Percentiles rank a stretch among this genome's conserved stretches.
phyloP scores from a whole-genome alignment of 2,888 invertebrate species.

The Caenorhabditis auriculariae region DNA sequence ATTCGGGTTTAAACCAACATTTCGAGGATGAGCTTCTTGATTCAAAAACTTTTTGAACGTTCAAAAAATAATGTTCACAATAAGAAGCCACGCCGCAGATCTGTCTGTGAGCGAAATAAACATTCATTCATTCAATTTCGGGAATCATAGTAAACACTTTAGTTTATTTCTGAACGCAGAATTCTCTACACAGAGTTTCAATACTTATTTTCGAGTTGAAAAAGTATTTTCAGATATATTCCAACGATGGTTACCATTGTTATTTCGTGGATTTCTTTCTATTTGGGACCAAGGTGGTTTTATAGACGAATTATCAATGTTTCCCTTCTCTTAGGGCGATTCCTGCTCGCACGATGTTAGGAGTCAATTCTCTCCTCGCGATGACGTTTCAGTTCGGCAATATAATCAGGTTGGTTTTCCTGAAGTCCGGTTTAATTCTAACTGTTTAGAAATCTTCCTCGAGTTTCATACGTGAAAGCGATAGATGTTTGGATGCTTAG shows the following conservation, averaged over 20 bases:
- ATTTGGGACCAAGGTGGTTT: slow-evolving; percentile 58
- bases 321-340: slow-evolving; percentile 51
- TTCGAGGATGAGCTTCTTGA: too few relatives aligned
- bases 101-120: too few relatives aligned
- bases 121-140: too few relatives aligned
- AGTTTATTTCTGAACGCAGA: too few relatives aligned
- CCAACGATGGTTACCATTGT: slow-evolving; percentile 64
- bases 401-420: too few relatives aligned
- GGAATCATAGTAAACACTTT: too few relatives aligned
- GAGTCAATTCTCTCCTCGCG: slow-evolving; percentile 62
- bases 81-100: too few relatives aligned
- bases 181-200: too few relatives aligned
- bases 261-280: slow-evolving; percentile 63
- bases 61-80: too few relatives aligned
- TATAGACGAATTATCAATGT: background rate
- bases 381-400: slow-evolving; percentile 64
- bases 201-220: background rate
- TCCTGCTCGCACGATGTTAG: slow-evolving; percentile 64
- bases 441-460: slow-evolving; percentile 61
- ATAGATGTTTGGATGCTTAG: slow-evolving; percentile 62
- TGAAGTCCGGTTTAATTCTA: too few relatives aligned
- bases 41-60: too few relatives aligned
- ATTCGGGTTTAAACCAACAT: too few relatives aligned
- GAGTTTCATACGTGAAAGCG: slow-evolving; percentile 63
- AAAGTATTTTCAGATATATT: slow-evolving; percentile 41